Conservation (phyloP, 2,888 invertebrate genomes). For the Leistus spinibarbis region DNA sequence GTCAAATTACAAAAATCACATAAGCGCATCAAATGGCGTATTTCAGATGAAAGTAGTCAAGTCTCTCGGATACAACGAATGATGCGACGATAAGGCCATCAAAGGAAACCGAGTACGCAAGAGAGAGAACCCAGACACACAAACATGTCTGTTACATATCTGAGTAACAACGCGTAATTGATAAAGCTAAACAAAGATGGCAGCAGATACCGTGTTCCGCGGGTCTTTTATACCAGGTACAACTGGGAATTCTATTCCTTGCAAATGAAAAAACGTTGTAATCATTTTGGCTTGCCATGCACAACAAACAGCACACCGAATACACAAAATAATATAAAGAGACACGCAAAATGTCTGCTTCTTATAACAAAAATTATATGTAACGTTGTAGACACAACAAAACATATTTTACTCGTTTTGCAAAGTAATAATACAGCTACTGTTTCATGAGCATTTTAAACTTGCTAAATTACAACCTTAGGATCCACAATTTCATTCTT, state of each 20-base stretch:
- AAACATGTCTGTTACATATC: constrained; percentile 1
- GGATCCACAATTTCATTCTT: not conserved
- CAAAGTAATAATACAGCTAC: not conserved
- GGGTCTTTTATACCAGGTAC: not conserved
- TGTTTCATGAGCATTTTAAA: not conserved
- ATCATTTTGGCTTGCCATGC: not conserved
- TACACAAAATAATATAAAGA: not conserved
- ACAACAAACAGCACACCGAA: not conserved
- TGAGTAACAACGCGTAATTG: not conserved
- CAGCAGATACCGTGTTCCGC: not conserved
- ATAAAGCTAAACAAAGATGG: constrained; percentile 1
- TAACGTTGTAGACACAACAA: constrained; percentile 3
- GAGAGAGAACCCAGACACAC: not conserved
- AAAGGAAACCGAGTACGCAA: not conserved
- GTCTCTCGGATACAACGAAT: not conserved
- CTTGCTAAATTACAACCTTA: not conserved
- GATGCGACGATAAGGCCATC: not conserved
- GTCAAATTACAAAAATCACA: constrained; percentile 11
- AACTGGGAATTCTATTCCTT: not conserved
- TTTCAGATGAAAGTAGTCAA: constrained; percentile 4
- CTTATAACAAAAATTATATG: constrained; percentile 3
- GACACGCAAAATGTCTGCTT: constrained; percentile 2
- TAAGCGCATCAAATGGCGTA: constrained; percentile 7
- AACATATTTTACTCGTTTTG: not conserved
- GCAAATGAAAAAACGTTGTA: constrained; percentile 6